Conservation (phyloP, 2,888 invertebrate species). For the Onthophagus sagittarius region DNA sequence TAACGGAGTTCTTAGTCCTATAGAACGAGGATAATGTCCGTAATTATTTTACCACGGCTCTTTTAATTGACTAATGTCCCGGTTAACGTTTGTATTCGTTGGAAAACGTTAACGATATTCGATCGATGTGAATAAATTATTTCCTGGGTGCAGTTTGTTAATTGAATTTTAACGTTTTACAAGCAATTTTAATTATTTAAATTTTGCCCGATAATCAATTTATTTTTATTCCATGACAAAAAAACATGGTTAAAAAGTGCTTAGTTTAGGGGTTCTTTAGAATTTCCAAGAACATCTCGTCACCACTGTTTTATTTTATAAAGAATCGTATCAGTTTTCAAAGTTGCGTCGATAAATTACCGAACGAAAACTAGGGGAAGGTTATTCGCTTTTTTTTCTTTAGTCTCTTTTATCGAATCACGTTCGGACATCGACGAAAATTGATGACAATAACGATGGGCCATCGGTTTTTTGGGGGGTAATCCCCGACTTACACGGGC, state of each 20-base stretch:
- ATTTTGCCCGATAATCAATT: too few relatives aligned
- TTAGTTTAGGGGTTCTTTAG: too few relatives aligned
- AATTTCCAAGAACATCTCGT: background rate
- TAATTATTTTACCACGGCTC: background rate
- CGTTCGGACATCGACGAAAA: constrained; percentile 31
- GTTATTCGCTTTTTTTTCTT: background rate
- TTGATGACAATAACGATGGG: constrained; percentile 29
- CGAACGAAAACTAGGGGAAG: background rate
- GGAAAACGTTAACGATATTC: background rate
- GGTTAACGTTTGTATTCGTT: background rate
- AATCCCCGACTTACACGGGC: constrained; percentile 35
- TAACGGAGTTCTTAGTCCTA: background rate
- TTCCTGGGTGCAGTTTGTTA: background rate
- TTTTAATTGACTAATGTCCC: background rate
- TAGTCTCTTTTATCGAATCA: constrained; percentile 5
- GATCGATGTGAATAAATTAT: background rate
- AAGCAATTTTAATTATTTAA: too few relatives aligned
- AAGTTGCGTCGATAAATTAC: background rate
- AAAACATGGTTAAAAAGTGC: too few relatives aligned
- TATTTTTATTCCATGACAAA: too few relatives aligned
- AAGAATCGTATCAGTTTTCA: background rate
- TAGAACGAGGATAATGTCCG: background rate
- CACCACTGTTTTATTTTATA: background rate
- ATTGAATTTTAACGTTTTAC: background rate
- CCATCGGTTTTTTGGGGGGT: constrained; percentile 28